phyloP scores from a whole-genome alignment of 2,113 vertebrate genomes.

The Antechinus stuartii region DNA sequence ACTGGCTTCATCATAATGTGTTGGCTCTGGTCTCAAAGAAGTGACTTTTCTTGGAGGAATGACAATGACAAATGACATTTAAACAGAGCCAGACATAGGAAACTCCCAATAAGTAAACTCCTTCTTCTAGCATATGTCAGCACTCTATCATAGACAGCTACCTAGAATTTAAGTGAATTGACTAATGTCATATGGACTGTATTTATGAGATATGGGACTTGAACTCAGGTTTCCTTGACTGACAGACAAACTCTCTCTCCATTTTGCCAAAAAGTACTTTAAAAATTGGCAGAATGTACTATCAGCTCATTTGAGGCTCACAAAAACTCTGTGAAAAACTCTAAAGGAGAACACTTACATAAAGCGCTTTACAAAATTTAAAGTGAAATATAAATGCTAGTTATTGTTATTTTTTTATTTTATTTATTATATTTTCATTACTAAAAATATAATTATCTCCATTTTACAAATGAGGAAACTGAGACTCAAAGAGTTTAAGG shows the following conservation, averaged over 20 bases:
- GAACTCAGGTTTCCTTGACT: neutral
- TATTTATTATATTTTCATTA: neutral
- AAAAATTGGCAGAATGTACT: neutral
- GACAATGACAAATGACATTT: neutral
- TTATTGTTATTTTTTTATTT: neutral
- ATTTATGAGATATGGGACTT: neutral
- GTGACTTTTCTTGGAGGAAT: neutral
- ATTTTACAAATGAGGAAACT: constrained; percentile 31
- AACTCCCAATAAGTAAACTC: neutral
- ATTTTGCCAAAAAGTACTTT: neutral
- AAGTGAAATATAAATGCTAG: neutral
- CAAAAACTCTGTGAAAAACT: neutral
- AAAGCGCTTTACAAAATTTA: neutral
- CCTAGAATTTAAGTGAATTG: constrained; percentile 6
- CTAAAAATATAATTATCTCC: neutral
- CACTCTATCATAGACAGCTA: neutral
- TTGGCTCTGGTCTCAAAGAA: neutral
- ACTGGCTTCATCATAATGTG: neutral
- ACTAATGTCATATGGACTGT: neutral
- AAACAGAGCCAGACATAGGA: neutral
- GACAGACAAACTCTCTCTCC: neutral
- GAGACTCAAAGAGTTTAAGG: neutral
- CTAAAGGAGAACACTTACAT: neutral
- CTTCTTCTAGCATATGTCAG: neutral
- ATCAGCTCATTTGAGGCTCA: constrained; percentile 7